Conservation (phyloP, 2,888 invertebrate species). For the Hirtodrosophila histrioides region DNA sequence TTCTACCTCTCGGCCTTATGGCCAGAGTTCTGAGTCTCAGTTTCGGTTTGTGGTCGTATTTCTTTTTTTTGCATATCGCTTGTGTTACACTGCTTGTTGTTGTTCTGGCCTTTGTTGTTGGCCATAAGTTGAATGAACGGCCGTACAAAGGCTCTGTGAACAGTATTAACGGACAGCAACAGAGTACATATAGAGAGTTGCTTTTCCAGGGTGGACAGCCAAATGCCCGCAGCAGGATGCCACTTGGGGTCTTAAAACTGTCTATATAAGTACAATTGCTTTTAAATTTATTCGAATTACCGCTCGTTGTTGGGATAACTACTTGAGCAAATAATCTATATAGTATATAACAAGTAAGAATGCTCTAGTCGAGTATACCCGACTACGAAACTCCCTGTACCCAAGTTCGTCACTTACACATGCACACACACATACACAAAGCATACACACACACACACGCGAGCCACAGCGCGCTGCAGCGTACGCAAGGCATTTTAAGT, state of each 20-base stretch:
- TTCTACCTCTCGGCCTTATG: constrained; percentile 47
- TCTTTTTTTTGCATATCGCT: constrained; percentile 53
- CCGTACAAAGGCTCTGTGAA: constrained; percentile 48
- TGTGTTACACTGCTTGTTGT: constrained; percentile 45
- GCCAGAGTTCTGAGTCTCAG: constrained; percentile 23
- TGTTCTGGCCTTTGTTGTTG: constrained; percentile 12
- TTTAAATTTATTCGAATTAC: constrained; percentile 24
- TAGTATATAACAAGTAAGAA: too few species aligned
- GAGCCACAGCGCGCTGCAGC: too few species aligned
- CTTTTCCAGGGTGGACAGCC: constrained; percentile 20
- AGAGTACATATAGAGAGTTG: constrained; percentile 31
- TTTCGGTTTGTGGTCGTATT: constrained; percentile 21
- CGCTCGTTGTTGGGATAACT: background rate
- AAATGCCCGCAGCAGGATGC: constrained; percentile 34
- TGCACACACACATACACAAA: too few species aligned
- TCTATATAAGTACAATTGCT: constrained; percentile 45
- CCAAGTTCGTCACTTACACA: too few species aligned
- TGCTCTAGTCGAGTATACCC: too few species aligned
- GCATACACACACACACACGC: too few species aligned
- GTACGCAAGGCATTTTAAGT: too few species aligned
- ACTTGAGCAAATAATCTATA: background rate
- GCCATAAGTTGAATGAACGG: constrained; percentile 65
- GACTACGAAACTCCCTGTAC: too few species aligned
- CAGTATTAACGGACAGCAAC: constrained; percentile 50
- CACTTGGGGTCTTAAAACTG: constrained; percentile 29